phyloP scores from a whole-genome alignment of 2,797 vertebrate species.

The Argya squamiceps region DNA sequence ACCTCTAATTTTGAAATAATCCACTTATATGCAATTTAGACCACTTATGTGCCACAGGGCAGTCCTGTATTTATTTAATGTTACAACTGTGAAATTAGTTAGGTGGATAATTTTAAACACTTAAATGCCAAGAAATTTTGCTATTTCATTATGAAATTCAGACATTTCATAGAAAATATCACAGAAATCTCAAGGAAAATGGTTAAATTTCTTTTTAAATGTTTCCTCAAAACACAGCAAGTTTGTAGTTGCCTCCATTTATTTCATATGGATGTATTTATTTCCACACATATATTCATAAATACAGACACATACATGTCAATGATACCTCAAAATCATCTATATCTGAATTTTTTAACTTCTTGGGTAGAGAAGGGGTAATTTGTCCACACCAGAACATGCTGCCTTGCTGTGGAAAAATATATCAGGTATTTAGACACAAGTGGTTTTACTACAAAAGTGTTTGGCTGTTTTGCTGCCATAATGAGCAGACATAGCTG shows the following conservation, averaged over 20 bases:
- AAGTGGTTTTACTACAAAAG: background rate
- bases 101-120: background rate
- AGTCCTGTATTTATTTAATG: background rate
- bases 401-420: background rate
- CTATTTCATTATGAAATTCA: background rate
- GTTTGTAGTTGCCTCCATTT: background rate
- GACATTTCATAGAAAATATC: background rate
- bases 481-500: background rate
- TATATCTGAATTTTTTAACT: background rate
- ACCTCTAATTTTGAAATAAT: background rate
- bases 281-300: background rate
- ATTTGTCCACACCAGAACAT: background rate
- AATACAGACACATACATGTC: background rate
- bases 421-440: background rate
- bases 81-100: background rate
- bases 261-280: background rate
- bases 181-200: background rate
- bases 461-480: background rate
- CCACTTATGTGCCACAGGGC: background rate
- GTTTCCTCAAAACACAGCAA: background rate
- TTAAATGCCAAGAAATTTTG: background rate
- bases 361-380: background rate
- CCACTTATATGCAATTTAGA: background rate
- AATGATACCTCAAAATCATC: background rate
- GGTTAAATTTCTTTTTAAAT: background rate